Percentiles rank a stretch among this genome's conserved stretches.
Conservation (phyloP, 2,888 invertebrate genomes). For the Polyommatus iphigenia region DNA sequence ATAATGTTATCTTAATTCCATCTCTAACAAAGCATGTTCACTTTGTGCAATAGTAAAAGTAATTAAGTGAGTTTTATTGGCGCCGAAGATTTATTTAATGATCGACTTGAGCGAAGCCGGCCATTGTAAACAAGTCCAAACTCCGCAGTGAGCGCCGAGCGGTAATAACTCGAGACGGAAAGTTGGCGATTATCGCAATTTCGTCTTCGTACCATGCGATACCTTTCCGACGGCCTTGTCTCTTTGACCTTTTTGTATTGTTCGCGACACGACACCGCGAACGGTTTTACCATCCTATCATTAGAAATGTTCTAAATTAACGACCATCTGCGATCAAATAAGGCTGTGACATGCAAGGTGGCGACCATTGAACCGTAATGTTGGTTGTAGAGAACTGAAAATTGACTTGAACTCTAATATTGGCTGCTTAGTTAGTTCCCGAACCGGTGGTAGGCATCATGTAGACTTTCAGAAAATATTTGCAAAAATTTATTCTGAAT, state of each 20-base stretch:
- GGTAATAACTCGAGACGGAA: conserved; percentile 59
- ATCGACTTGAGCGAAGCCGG: not conserved
- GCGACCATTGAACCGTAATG: not conserved
- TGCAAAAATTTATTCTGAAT: no score
- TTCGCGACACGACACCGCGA: conserved; percentile 42
- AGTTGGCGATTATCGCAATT: conserved; percentile 64
- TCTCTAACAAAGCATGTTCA: not conserved
- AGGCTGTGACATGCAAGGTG: not conserved
- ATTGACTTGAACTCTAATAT: not conserved
- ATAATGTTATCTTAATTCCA: not conserved
- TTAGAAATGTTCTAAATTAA: conserved; percentile 37
- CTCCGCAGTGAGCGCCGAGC: conserved; percentile 42
- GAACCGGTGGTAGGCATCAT: no score
- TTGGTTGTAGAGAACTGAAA: not conserved
- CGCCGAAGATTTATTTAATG: conserved; percentile 23
- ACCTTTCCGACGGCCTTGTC: conserved; percentile 69
- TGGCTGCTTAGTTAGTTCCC: no score
- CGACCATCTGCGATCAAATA: not conserved
- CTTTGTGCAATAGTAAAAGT: not conserved
- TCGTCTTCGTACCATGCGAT: conserved; percentile 68
- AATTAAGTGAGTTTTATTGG: conserved; percentile 26
- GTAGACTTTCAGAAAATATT: no score
- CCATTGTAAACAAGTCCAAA: conserved; percentile 30
- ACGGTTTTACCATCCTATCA: conserved; percentile 7
- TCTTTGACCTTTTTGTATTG: conserved; percentile 70